These are phyloP conservation scores for Mus spicilegus DNA, from an alignment of 2,113 vertebrate species.

Conservation along the genomic window DNA sequence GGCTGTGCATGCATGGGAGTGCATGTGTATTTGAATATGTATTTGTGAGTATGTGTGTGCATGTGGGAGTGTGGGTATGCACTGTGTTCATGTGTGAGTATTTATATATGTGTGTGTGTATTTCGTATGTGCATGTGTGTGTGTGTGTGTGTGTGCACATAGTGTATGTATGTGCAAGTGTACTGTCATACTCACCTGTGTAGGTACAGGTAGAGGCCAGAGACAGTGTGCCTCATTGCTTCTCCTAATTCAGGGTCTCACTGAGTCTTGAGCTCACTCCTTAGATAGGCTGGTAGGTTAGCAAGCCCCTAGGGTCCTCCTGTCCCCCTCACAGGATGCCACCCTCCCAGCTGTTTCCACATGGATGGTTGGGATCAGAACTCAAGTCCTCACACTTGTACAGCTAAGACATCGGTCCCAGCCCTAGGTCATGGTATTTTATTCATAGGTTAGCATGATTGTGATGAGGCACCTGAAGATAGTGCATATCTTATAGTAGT, in stretches of 20 bases:
- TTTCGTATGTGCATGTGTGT: neutral
- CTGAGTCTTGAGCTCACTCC: neutral
- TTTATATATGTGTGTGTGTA: neutral
- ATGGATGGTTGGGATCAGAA: neutral
- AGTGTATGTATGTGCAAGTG: neutral
- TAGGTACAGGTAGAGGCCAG: neutral
- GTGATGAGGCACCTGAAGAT: neutral
- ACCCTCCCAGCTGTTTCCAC: neutral
- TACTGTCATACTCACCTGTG: neutral
- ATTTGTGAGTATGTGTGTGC: neutral
- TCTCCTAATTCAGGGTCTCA: neutral
- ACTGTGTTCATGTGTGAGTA: neutral
- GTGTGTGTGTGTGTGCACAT: neutral
- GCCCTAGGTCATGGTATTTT: neutral
- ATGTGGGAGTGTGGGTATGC: no score
- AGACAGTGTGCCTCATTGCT: neutral
- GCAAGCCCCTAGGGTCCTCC: neutral
- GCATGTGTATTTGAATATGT: neutral
- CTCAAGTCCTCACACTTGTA: neutral
- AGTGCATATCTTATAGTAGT: neutral
- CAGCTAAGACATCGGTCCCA: neutral
- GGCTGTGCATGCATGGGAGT: neutral
- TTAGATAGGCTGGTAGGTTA: neutral
- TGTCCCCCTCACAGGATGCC: no score
- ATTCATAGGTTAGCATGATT: neutral